Evolutionary conservation across 2,797 vertebrate species (phyloP).

Genomic region (Muscicapa striata): DNA sequence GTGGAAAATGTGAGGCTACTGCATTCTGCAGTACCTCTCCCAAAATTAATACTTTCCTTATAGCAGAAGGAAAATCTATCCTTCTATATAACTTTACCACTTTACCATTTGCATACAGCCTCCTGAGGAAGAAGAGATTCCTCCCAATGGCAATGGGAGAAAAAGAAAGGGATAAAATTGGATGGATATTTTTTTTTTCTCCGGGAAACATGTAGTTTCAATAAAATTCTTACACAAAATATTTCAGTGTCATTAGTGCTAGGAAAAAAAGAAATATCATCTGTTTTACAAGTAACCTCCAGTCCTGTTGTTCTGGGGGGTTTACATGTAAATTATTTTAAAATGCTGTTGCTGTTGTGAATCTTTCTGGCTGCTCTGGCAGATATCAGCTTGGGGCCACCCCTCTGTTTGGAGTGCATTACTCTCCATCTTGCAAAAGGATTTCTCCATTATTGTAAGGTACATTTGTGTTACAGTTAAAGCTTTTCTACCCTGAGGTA

Average conservation of each 20-base stretch:
- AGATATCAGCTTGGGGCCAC: slow-evolving; percentile 29
- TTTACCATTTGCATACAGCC: background rate
- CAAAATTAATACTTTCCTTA: too few relatives aligned
- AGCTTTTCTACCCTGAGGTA: slow-evolving; percentile 18
- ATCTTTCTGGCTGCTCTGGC: background rate
- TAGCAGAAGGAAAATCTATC: background rate
- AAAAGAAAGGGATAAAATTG: background rate
- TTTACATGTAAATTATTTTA: background rate
- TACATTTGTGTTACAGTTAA: background rate
- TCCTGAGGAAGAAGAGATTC: background rate
- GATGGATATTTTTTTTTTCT: background rate
- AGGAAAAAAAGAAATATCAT: background rate
- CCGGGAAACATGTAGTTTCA: background rate
- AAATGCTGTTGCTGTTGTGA: background rate
- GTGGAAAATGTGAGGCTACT: background rate
- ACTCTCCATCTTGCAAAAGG: background rate
- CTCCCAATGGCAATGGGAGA: background rate
- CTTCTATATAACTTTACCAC: too few relatives aligned
- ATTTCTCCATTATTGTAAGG: slow-evolving; percentile 9
- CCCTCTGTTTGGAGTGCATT: background rate
- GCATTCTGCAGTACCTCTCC: background rate
- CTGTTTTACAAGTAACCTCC: background rate
- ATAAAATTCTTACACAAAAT: background rate
- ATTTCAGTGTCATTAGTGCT: background rate
- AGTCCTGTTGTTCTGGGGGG: background rate